A percentile compares a stretch with the other conserved stretches of the same genome.
Evolutionary conservation across 2,888 invertebrate species (phyloP).

Genomic region (Phrixothrix hirtus): DNA sequence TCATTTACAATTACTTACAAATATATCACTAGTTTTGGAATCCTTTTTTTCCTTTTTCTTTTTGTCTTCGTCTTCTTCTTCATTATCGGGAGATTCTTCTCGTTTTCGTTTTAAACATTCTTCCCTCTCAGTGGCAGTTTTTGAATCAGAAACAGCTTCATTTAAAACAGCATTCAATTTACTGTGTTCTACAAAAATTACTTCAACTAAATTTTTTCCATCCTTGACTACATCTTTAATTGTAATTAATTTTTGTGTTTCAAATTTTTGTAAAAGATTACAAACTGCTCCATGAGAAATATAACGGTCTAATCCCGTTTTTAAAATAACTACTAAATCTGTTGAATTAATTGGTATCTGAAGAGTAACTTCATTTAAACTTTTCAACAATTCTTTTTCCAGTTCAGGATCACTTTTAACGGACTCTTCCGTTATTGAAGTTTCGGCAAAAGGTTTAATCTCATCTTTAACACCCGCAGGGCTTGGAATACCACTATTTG

Average conservation of each 20-base stretch:
- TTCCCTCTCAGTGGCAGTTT: constrained; percentile 36
- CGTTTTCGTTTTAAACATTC: constrained; percentile 57
- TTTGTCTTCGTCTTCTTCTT: constrained; percentile 63
- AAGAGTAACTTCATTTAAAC: constrained; percentile 69
- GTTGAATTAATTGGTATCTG: constrained; percentile 73
- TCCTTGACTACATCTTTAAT: constrained; percentile 59
- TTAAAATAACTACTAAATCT: constrained; percentile 64
- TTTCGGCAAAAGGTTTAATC: constrained; percentile 45
- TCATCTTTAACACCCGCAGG: constrained; percentile 44
- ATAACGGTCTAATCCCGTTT: constrained; percentile 58
- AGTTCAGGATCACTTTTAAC: constrained; percentile 63
- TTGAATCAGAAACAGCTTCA: constrained; percentile 45
- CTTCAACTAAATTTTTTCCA: constrained; percentile 57
- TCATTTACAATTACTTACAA: constrained; percentile 58
- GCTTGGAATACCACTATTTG: constrained; percentile 26
- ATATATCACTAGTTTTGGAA: constrained; percentile 66
- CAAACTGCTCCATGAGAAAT: constrained; percentile 67
- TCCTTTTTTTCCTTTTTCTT: constrained; percentile 62
- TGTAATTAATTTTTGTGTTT: constrained; percentile 72
- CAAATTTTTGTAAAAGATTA: constrained; percentile 76
- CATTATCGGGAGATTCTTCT: constrained; percentile 49
- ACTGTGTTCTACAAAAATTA: constrained; percentile 62
- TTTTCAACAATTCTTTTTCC: constrained; percentile 67
- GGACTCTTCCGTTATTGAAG: constrained; percentile 54
- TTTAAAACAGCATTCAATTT: constrained; percentile 62